These are phyloP conservation scores for Dicyrtomina minuta DNA, from an alignment of 2,888 invertebrate species.

Conservation along the genomic window DNA sequence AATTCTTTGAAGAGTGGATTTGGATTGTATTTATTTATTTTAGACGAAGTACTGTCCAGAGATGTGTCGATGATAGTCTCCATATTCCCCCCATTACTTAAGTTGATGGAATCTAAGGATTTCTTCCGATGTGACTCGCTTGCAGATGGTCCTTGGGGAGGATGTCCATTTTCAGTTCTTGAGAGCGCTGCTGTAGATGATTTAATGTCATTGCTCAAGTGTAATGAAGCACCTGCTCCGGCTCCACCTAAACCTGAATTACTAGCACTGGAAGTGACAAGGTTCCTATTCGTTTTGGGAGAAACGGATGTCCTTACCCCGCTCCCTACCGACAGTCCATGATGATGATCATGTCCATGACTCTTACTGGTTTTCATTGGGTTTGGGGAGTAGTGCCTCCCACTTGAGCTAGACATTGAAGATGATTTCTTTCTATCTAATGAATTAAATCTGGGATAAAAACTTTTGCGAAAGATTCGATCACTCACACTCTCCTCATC, in stretches of 20 bases:
- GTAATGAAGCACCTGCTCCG: background rate
- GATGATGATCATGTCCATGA: no score
- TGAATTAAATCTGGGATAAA: constrained; percentile 85
- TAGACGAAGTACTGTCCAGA: constrained; percentile 6
- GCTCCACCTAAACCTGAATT: background rate
- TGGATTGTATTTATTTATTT: constrained; percentile 50
- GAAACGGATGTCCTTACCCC: background rate
- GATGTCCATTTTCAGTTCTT: background rate
- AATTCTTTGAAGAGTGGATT: constrained; percentile 49
- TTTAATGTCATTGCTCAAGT: background rate
- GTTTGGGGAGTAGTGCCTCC: constrained; percentile 17
- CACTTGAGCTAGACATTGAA: constrained; percentile 9
- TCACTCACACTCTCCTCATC: constrained; percentile 76
- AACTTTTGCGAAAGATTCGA: constrained; percentile 83
- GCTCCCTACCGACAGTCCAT: no score
- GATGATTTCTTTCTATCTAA: constrained; percentile 65
- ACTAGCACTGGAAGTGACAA: background rate
- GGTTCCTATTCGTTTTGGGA: background rate
- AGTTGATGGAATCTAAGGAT: background rate
- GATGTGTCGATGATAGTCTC: background rate
- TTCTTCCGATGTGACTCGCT: background rate
- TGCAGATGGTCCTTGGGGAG: background rate
- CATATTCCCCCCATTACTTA: background rate
- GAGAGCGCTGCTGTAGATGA: background rate
- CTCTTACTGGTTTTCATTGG: background rate